Evolutionary conservation across 2,113 vertebrate species (phyloP).

Genomic region (Lutjanus erythropterus): DNA sequence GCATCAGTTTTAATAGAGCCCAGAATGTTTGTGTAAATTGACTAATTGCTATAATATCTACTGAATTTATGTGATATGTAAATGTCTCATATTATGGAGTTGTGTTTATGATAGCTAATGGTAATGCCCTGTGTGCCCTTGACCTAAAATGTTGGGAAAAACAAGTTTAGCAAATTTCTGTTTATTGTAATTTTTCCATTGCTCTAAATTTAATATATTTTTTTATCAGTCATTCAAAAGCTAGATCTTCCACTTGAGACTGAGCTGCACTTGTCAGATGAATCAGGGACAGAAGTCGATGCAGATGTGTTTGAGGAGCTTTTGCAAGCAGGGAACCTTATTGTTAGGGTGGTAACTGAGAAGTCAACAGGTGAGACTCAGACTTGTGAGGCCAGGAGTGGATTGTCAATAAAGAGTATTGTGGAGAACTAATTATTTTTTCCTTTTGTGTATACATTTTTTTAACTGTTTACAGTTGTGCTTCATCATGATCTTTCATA

Average conservation of each 20-base stretch:
- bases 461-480: constrained; percentile 9
- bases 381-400: background rate
- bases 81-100: background rate
- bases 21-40: constrained; percentile 29
- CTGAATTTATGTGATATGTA: background rate
- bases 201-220: background rate
- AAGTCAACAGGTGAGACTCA: constrained; percentile 26
- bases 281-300: constrained; percentile 22
- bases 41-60: too few relatives aligned
- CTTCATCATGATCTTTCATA: constrained; percentile 4
- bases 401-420: background rate
- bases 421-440: constrained; percentile 5
- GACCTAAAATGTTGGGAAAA: background rate
- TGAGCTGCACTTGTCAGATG: constrained; percentile 25
- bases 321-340: constrained; percentile 34
- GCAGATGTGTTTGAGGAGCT: constrained; percentile 29
- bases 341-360: constrained; percentile 13
- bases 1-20: background rate
- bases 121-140: background rate
- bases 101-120: background rate
- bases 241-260: constrained; percentile 24
- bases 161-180: background rate
- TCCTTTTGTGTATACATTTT: background rate
- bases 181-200: background rate
- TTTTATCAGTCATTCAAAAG: too few relatives aligned